Percentiles rank a stretch among this genome's conserved stretches.
phyloP scores from a whole-genome alignment of 1,140 invertebrate species.

The Hetaerina americana region DNA sequence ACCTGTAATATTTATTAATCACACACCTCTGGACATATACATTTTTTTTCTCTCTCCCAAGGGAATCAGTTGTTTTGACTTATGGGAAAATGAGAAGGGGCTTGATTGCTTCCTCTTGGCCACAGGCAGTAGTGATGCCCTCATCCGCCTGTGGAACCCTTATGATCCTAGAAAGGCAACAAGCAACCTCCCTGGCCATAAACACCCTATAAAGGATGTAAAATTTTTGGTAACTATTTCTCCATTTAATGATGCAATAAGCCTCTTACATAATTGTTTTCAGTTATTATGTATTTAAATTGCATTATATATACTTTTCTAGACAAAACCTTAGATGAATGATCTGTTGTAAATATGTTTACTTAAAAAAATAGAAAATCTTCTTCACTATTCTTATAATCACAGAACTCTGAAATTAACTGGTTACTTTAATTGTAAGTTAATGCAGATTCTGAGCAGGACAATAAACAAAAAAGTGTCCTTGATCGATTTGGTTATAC shows the following conservation, averaged over 20 bases:
- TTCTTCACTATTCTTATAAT: too few species aligned
- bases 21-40: too few species aligned
- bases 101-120: neutral
- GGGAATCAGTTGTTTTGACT: neutral
- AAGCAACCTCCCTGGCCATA: neutral
- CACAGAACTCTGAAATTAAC: too few species aligned
- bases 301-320: neutral
- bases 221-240: neutral
- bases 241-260: neutral
- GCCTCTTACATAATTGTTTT: neutral
- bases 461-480: too few species aligned
- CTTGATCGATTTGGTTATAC: too few species aligned
- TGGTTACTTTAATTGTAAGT: too few species aligned
- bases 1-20: too few species aligned
- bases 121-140: neutral
- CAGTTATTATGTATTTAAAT: neutral
- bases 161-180: neutral
- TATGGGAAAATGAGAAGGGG: neutral
- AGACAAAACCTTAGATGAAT: neutral
- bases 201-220: neutral
- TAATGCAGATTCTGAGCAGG: too few species aligned
- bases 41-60: too few species aligned
- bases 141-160: neutral
- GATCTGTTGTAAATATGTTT: neutral
- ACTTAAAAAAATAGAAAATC: neutral